Base-by-base conservation (phyloP, 2,113 vertebrate species). In the Thunnus maccoyii region DNA sequence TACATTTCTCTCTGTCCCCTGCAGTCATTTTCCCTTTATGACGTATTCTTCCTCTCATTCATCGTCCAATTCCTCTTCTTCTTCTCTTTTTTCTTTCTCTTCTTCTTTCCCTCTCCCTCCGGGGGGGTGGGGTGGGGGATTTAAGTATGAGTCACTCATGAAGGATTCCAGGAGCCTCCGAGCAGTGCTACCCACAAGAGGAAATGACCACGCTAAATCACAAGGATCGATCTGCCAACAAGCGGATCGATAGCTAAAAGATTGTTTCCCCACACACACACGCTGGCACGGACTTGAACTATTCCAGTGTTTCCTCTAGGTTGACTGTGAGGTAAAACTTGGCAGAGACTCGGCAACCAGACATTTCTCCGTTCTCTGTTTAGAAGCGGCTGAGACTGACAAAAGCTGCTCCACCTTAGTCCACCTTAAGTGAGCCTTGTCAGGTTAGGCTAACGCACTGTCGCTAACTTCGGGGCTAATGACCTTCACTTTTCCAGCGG, bases 131-230 rank as follows among this genome's bases (percentile, higher is more conserved):
- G 30, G 32, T 4, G 32, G 32, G 50, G 69, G 72, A 77, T 76
- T 79, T 80, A 54, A 76, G 54, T 20, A 85, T 88, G 86, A 91
- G 62, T 88, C 80, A 87, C 86, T 84, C 55, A 3, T 32, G 62
- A 76, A 78, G 58, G 82, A 88, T 83, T 86, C 90, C 82, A 77
- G 78, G 25, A 91, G 79, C 63, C 51, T 70, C 17, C 1, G 58
- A 64, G 51, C 50, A 30, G 62, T 13, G 64, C 68, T 85, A 65
- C 44, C 84, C 78, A 76, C 52, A 16, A 8, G 52, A 30, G 78
- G 70, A 76, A 86, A 74, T 44, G 67, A 72, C 83, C 76, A 17
- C 14, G 27, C n/a, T 78, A 73, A 86, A 88, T 91, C 76, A 76
- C 66, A 30, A 44, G 32, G 58, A 90, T 88, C 11, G 47, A 90